A percentile compares a stretch with the other conserved stretches of the same genome.
phyloP scores from a whole-genome alignment of 2,113 vertebrate species.

The Nothoprocta pentlandii region DNA sequence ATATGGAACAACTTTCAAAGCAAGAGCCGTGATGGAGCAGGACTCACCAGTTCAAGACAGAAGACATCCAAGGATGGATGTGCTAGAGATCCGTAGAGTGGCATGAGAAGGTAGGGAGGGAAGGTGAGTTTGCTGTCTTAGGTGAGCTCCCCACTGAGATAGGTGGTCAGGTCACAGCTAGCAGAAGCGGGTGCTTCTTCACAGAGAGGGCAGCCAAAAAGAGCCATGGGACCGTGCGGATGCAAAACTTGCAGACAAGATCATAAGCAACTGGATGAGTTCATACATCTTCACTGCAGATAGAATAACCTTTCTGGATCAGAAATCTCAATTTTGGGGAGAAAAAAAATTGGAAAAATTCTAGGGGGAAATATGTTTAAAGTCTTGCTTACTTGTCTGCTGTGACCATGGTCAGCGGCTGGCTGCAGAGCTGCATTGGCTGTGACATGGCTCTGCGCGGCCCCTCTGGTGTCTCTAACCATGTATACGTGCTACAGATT shows the following conservation, averaged over 20 bases:
- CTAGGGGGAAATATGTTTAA: background rate
- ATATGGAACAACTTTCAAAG: background rate
- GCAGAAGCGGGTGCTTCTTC: background rate
- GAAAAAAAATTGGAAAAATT: background rate
- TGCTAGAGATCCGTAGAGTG: background rate
- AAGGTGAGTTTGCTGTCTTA: background rate
- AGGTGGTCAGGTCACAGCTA: background rate
- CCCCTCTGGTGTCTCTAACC: rapidly evolving
- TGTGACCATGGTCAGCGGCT: background rate
- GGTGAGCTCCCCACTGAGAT: rapidly evolving
- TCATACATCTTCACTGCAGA: background rate
- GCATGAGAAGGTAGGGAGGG: background rate
- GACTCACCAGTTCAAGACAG: background rate
- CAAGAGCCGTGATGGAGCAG: background rate
- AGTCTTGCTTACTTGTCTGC: rapidly evolving
- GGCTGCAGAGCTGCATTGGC: background rate
- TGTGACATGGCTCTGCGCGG: background rate
- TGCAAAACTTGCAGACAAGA: background rate
- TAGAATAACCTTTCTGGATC: background rate
- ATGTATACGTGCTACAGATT: background rate
- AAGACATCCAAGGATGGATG: background rate
- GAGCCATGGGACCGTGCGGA: background rate
- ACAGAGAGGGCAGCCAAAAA: background rate
- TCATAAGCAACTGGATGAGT: background rate
- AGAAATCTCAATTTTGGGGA: background rate